Evolutionary conservation across 2,888 invertebrate species (phyloP).

Genomic region (Carcina quercana): DNA sequence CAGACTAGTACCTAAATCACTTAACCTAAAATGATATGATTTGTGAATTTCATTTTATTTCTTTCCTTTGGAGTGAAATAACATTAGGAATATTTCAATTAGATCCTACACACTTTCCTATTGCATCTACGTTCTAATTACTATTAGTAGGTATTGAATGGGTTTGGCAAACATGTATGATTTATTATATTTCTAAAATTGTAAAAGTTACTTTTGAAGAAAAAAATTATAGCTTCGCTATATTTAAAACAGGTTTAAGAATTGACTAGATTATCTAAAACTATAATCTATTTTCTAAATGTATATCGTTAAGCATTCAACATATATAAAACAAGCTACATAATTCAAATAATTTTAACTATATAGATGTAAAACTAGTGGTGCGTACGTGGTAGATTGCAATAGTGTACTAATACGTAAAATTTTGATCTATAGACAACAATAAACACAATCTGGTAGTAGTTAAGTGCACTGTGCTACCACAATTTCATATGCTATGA

Average conservation of each 20-base stretch:
- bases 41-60: constrained; percentile 29
- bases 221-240: constrained; percentile 24
- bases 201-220: no score
- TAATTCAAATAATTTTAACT: constrained; percentile 14
- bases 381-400: constrained; percentile 5
- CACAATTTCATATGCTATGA: constrained; percentile 43
- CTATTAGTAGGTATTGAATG: constrained; percentile 11
- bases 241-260: constrained; percentile 21
- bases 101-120: neutral
- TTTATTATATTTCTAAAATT: constrained; percentile 12
- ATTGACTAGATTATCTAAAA: constrained; percentile 38
- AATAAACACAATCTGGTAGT: constrained; percentile 21
- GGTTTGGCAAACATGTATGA: constrained; percentile 20
- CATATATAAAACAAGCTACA: constrained; percentile 15
- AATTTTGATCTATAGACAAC: constrained; percentile 15
- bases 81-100: neutral
- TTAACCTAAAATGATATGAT: constrained; percentile 62
- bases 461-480: constrained; percentile 63
- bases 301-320: constrained; percentile 1
- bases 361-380: constrained; percentile 1
- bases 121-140: constrained; percentile 9
- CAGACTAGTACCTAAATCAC: no score
- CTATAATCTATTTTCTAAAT: constrained; percentile 13
- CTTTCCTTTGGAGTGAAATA: constrained; percentile 4
- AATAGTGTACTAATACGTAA: constrained; percentile 6